Base-by-base conservation (phyloP, 2,888 invertebrate genomes). In the Ceramica pisi region DNA sequence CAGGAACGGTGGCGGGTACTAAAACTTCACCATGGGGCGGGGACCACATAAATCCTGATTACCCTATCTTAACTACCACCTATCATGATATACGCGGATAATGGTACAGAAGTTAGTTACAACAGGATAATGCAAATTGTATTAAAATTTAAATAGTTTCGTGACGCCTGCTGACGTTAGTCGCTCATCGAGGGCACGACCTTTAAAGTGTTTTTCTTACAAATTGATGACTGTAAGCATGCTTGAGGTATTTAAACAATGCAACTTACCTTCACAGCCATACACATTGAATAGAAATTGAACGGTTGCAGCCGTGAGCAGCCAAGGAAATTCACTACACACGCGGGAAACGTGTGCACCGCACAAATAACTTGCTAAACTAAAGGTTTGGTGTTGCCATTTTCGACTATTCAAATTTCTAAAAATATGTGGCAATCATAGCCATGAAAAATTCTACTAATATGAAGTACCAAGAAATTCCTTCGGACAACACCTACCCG, bases 201-300 rank as follows among this genome's bases (percentile, higher is more conserved):
- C 94, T 94, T 91, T 88, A 71, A 67, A 80, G 62, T 55, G 44
- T 57, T 75, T 75, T 73, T 63, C 68, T 57, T 26, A 64, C 51
- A 75, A 76, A 71, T 63, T 53, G n/a, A 65, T 78, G 78, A 72
- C 71, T 70, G 9, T 26, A 72, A 56, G 9, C 38, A 41, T 53
- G 44, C 21, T 66, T 65, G 60, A 86, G 71, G 77, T 77, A 80
- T 62, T 5, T n/a, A 76, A 80, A 72, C 76, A 77, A 53, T 70
- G 74, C 76, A 60, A 97, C 97, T 97, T 96, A 98, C 98, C 97
- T 97, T 97, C 97, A 97, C 97, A 97, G 97, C 97, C 97, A 98
- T 98, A 97, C 97, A 98, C 98, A 98, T 98, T 97, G 97, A 97
- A 97, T 97, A 94, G 93, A 91, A 95, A 93, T 94, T 94, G 94